Conservation (phyloP, 2,888 invertebrate genomes). For the Zelleria hepariella region DNA sequence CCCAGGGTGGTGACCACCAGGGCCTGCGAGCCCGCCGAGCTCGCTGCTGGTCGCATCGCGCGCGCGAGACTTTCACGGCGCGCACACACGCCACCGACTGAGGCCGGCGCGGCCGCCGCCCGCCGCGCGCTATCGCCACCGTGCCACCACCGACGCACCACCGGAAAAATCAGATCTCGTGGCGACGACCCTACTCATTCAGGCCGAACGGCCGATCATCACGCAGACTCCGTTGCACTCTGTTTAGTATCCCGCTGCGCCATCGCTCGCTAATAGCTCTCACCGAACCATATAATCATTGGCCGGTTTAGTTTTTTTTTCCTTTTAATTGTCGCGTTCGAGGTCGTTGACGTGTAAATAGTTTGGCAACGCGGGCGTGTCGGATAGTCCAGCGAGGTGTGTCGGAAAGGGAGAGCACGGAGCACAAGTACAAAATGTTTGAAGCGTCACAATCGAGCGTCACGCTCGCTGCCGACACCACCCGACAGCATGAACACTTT, state of each 20-base stretch:
- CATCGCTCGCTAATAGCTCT: not conserved
- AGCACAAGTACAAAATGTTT: constrained; percentile 36
- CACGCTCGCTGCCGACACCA: constrained; percentile 39
- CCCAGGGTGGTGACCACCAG: constrained; percentile 32
- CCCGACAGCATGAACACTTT: constrained; percentile 43
- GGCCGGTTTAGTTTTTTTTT: not conserved
- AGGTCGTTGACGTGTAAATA: constrained; percentile 30
- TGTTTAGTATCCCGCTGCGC: constrained; percentile 19
- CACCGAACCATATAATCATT: not conserved
- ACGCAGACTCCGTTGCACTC: constrained; percentile 58
- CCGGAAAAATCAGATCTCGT: constrained; percentile 62
- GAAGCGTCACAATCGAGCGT: constrained; percentile 36
- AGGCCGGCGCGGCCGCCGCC: constrained; percentile 31
- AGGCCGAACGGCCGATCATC: constrained; percentile 56
- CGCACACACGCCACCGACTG: constrained; percentile 66
- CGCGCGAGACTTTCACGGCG: constrained; percentile 61
- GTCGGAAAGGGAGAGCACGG: constrained; percentile 48
- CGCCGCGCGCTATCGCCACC: constrained; percentile 35
- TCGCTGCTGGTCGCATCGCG: constrained; percentile 46
- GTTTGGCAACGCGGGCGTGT: constrained; percentile 36
- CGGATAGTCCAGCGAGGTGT: constrained; percentile 47
- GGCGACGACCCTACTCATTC: constrained; percentile 64
- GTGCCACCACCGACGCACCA: constrained; percentile 37
- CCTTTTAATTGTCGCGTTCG: constrained; percentile 2
- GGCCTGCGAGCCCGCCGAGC: constrained; percentile 18